phyloP scores from a whole-genome alignment of 2,113 vertebrate species.

The Paradoxurus hermaphroditus region DNA sequence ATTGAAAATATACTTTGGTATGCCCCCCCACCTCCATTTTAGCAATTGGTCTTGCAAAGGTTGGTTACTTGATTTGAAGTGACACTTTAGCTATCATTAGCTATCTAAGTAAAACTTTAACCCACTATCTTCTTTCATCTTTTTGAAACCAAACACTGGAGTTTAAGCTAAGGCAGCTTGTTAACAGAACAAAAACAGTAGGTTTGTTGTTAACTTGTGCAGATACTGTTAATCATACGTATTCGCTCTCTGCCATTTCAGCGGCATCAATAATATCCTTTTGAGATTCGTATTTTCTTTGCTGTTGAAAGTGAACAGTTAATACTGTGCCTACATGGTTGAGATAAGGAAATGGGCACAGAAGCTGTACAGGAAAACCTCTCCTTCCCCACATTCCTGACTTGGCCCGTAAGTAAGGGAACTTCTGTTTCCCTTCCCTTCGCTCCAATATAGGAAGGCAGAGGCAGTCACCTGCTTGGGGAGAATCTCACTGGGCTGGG shows the following conservation, averaged over 20 bases:
- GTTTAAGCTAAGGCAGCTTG: not conserved
- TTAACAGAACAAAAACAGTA: not conserved
- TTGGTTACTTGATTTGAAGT: slow-evolving; percentile 11
- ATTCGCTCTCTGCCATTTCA: not conserved
- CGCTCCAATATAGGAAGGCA: not conserved
- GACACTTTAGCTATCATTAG: not conserved
- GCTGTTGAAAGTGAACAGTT: not conserved
- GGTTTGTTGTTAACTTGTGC: not conserved
- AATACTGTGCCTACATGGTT: accelerated
- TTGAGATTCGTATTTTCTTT: not conserved
- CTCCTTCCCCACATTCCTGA: not conserved
- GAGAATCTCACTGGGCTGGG: not conserved
- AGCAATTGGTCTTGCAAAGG: not conserved
- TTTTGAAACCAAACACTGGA: not conserved
- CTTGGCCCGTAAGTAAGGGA: not conserved
- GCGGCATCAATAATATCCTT: not conserved
- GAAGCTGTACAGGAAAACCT: too few species aligned
- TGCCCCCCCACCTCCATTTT: not conserved
- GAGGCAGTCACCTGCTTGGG: not conserved
- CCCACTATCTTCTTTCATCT: not conserved
- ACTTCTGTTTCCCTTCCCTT: not conserved
- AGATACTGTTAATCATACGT: not conserved
- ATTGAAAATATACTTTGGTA: not conserved
- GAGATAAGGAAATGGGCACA: accelerated
- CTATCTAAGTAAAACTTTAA: not conserved